A percentile compares a stretch with the other conserved stretches of the same genome.
Conservation (phyloP, 2,797 vertebrate genomes). For the Okamejei kenojei region DNA sequence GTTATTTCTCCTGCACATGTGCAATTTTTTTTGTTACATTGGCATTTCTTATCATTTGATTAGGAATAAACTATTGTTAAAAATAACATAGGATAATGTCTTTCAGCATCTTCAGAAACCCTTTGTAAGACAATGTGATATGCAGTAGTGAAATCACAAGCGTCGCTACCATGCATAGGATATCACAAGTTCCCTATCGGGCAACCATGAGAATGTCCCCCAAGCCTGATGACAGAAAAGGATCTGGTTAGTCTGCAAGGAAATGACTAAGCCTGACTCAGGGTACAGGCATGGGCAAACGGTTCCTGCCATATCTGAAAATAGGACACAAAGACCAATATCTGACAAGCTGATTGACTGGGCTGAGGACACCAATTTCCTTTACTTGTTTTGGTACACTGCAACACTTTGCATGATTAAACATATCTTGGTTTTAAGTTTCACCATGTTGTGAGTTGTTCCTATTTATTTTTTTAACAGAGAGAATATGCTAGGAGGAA, state of each 20-base stretch:
- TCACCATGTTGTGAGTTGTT: conserved; percentile 35
- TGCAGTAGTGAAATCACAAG: neutral
- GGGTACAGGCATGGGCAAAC: conserved; percentile 35
- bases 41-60: neutral
- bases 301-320: conserved; percentile 42
- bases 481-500: neutral
- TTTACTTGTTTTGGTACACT: conserved; percentile 51
- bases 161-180: conserved; percentile 46
- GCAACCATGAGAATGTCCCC: conserved; percentile 35
- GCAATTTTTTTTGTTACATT: neutral
- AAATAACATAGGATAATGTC: conserved; percentile 16
- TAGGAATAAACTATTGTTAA: neutral
- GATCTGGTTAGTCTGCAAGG: conserved; percentile 52
- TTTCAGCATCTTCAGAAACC: conserved; percentile 20
- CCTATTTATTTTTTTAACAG: conserved; percentile 36
- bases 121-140: neutral
- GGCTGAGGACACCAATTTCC: conserved; percentile 49
- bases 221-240: conserved; percentile 56
- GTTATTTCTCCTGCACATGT: neutral
- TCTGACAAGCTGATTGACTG: conserved; percentile 42
- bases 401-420: conserved; percentile 46
- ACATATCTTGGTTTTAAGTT: conserved; percentile 44
- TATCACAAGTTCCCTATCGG: conserved; percentile 37
- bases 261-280: conserved; percentile 44
- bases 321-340: conserved; percentile 42